Evolutionary conservation across 2,113 vertebrate species (phyloP).

Genomic region (Stercorarius parasiticus): DNA sequence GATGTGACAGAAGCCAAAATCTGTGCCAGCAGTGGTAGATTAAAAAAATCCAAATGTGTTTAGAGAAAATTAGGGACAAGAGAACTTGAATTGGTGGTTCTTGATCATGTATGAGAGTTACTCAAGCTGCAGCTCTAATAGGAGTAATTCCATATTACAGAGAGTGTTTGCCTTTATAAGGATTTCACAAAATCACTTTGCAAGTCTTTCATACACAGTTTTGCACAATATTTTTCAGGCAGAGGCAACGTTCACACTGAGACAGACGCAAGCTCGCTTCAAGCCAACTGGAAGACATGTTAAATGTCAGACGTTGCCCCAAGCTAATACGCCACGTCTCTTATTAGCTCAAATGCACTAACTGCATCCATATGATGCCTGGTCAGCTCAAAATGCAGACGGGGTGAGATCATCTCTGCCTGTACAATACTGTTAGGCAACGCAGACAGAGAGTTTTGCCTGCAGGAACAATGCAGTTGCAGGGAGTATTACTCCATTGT

Average conservation of each 20-base stretch:
- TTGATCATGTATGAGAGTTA: neutral
- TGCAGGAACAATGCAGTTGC: neutral
- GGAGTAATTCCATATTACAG: neutral
- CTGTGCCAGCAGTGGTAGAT: neutral
- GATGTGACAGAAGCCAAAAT: neutral
- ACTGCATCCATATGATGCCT: conserved; percentile 11
- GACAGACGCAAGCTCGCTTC: neutral
- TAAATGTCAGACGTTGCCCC: neutral
- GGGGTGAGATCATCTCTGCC: conserved; percentile 27
- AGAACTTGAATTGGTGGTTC: neutral
- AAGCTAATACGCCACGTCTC: neutral
- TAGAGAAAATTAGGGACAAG: neutral
- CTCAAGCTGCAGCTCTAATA: neutral
- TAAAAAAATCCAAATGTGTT: neutral
- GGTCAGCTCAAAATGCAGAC: conserved; percentile 18
- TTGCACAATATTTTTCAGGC: neutral
- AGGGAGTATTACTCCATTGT: neutral
- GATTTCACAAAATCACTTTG: neutral
- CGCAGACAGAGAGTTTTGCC: neutral
- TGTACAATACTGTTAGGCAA: neutral
- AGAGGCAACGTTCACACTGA: neutral
- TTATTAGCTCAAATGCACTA: neutral
- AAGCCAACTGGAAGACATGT: conserved; percentile 26
- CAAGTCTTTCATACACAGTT: neutral
- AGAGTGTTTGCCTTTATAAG: neutral